phyloP scores from a whole-genome alignment of 2,113 vertebrate genomes.

The Trematocara stigmaticum region DNA sequence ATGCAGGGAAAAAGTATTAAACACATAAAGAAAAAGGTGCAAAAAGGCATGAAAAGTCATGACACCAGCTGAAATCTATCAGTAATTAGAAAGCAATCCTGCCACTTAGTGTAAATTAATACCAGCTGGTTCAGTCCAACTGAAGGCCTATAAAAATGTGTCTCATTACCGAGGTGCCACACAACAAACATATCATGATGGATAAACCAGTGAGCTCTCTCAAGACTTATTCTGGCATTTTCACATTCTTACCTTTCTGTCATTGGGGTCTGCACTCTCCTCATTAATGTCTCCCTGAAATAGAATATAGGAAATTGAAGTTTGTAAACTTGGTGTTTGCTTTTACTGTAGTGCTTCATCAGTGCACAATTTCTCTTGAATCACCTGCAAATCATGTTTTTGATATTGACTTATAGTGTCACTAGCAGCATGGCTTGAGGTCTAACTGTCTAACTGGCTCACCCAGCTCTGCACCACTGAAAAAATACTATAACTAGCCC shows the following conservation, averaged over 20 bases:
- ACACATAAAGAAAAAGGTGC: background rate
- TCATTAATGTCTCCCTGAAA: constrained; percentile 87
- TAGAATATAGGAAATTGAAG: background rate
- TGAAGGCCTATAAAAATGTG: background rate
- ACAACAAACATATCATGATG: background rate
- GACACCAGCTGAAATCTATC: background rate
- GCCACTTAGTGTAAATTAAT: background rate
- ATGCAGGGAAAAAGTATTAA: background rate
- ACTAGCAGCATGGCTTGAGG: background rate
- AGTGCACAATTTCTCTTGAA: background rate
- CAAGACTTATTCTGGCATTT: background rate
- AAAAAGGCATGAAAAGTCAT: background rate
- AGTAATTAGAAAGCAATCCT: background rate
- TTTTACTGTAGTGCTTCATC: background rate
- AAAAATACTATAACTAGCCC: background rate
- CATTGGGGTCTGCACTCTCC: constrained; percentile 82
- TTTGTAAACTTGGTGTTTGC: background rate
- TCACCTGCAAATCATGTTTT: background rate
- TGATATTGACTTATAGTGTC: background rate
- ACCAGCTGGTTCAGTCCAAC: background rate
- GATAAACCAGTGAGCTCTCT: background rate
- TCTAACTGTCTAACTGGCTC: background rate
- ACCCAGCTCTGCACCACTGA: background rate
- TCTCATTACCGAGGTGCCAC: background rate
- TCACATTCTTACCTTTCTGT: constrained; percentile 84